phyloP scores from a whole-genome alignment of 1,140 invertebrate species.

The Bicyclus anynana region DNA sequence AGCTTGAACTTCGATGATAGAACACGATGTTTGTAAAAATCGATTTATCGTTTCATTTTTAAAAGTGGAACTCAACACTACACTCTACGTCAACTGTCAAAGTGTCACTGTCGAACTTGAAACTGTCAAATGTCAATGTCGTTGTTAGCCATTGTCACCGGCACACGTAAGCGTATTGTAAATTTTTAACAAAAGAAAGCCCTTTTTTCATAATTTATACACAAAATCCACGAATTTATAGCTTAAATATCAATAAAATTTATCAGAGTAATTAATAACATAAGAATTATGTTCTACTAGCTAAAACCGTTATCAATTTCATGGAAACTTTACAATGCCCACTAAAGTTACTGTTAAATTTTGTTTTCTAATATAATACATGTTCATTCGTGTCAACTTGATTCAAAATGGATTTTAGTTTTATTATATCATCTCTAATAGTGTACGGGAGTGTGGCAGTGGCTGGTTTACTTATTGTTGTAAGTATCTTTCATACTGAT shows the following conservation, averaged over 20 bases:
- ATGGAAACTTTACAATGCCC: not conserved
- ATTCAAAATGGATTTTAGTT: conserved; percentile 16
- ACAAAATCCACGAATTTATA: not conserved
- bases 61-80: too few species aligned
- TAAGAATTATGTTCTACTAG: too few species aligned
- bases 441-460: conserved; percentile 14
- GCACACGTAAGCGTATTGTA: not conserved
- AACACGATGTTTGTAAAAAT: too few species aligned
- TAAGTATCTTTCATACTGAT: conserved; percentile 13
- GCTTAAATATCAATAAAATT: not conserved
- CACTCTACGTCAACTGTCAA: too few species aligned
- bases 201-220: not conserved
- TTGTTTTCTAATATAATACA: not conserved
- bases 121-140: not conserved
- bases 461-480: conserved; percentile 11
- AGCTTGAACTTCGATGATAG: too few species aligned
- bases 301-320: not conserved
- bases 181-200: not conserved
- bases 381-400: not conserved
- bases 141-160: not conserved
- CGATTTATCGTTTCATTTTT: too few species aligned
- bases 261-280: not conserved
- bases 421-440: conserved; percentile 13
- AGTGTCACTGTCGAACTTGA: too few species aligned
- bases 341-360: not conserved